Evolutionary conservation across 2,797 vertebrate genomes (phyloP).

Genomic region (Cryptoprocta ferox): DNA sequence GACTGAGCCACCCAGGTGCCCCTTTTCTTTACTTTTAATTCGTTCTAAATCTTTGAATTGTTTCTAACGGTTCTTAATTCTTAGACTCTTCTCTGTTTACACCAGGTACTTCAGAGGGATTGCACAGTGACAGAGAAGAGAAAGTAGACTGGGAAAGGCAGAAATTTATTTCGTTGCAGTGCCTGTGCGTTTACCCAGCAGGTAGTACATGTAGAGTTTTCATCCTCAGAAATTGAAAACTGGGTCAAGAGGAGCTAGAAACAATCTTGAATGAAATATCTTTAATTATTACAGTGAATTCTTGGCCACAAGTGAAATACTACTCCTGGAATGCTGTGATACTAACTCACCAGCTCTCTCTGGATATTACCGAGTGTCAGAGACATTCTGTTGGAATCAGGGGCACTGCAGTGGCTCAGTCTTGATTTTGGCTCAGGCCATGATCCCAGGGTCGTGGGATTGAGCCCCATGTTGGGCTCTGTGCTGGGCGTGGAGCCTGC

Average conservation of each 20-base stretch:
- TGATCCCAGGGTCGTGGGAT: no score
- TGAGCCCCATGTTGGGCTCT: no score
- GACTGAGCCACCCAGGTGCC: no score
- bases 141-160: constrained; percentile 29
- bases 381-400: not conserved
- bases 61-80: constrained; percentile 21
- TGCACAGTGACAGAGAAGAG: not conserved
- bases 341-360: not conserved
- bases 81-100: not conserved
- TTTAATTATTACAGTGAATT: not conserved
- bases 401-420: not conserved
- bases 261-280: not conserved
- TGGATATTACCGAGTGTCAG: not conserved
- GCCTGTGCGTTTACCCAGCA: not conserved
- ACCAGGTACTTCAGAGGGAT: not conserved
- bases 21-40: not conserved
- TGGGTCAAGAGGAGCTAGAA: not conserved
- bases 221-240: not conserved
- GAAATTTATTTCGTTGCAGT: not conserved
- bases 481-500: no score
- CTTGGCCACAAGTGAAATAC: not conserved
- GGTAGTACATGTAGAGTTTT: not conserved
- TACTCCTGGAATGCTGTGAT: not conserved
- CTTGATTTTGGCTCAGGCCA: no score
- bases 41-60: not conserved